Base-by-base conservation (phyloP, 2,888 invertebrate species). In the Cosmia pyralina region DNA sequence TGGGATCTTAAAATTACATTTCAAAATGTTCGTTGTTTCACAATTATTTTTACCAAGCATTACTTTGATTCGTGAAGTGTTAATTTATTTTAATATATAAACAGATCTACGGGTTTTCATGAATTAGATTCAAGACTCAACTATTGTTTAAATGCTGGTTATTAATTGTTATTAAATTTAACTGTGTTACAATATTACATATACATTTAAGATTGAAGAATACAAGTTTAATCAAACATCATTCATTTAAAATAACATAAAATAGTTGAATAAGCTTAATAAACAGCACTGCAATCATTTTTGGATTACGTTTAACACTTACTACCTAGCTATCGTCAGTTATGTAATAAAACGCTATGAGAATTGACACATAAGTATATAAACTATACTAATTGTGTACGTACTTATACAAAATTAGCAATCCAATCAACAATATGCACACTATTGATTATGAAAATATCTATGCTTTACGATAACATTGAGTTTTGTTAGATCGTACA, bases 351-450 rank as follows among this genome's bases (percentile, higher is more conserved):
- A 96, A 96, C 90, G 95, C 96, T 96, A 96, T 95, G 93, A 95
- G 96, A 96, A 96, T 96, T 96, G 96, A 96, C 96, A 96, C 96
- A 96, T 96, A 96, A 96, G 96, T 96, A 96, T 96, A 96, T 96
- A 95, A 95, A 96, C 96, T 96, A 96, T 96, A 96, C 96, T 96
- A 96, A 93, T 96, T 94, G 96, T 96, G 96, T 96, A 94, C 93
- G 95, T 95, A 95, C 93, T 92, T 95, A 95, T 96, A 96, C 93
- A 95, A 95, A 95, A 95, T 94, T 94, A 93, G 96, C 95, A 94
- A 95, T 95, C 92, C 93, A 94, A 93, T 93, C 92, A 95, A 95
- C 94, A 94, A 92, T 94, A 95, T 93, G 95, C 94, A 91, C 93
- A 93, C 94, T 95, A 95, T 96, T 93, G 94, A 95, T 94, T 94